Conservation (phyloP, 1,140 invertebrate species). For the Argopecten irradians region DNA sequence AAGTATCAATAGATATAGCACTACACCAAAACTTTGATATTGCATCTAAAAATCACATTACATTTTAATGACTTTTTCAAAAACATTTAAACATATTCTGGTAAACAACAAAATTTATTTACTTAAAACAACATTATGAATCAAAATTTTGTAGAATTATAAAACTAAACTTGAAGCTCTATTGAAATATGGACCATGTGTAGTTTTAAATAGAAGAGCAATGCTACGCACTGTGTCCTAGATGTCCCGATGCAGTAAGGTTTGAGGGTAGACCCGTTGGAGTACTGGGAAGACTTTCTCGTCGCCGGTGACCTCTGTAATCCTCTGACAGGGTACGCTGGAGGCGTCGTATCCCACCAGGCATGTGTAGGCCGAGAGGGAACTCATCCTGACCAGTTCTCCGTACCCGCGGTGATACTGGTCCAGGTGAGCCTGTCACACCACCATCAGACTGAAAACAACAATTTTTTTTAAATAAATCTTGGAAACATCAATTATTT, state of each 20-base stretch:
- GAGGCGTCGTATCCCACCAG: slow-evolving; percentile 71
- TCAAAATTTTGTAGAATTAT: no score
- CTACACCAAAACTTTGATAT: not conserved
- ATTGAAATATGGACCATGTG: not conserved
- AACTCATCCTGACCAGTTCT: slow-evolving; percentile 69
- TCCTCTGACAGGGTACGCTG: slow-evolving; percentile 77
- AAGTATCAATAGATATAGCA: not conserved
- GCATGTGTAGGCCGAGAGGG: slow-evolving; percentile 63
- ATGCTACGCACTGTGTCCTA: slow-evolving; percentile 64
- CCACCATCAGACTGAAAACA: slow-evolving; percentile 70
- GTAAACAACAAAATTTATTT: not conserved
- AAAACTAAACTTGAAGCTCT: not conserved
- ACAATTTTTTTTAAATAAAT: not conserved
- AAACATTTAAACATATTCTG: not conserved
- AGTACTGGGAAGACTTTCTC: slow-evolving; percentile 76
- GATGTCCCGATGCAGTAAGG: slow-evolving; percentile 35
- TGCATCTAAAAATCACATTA: not conserved
- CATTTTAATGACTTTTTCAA: not conserved
- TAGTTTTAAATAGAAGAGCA: not conserved
- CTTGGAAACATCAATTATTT: no score
- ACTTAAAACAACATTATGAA: no score
- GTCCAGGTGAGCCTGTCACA: slow-evolving; percentile 59
- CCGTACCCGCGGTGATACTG: slow-evolving; percentile 64
- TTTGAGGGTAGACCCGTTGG: slow-evolving; percentile 59
- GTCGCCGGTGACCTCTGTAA: slow-evolving; percentile 68